phyloP scores from a whole-genome alignment of 2,113 vertebrate genomes.

The Erinaceus europaeus region DNA sequence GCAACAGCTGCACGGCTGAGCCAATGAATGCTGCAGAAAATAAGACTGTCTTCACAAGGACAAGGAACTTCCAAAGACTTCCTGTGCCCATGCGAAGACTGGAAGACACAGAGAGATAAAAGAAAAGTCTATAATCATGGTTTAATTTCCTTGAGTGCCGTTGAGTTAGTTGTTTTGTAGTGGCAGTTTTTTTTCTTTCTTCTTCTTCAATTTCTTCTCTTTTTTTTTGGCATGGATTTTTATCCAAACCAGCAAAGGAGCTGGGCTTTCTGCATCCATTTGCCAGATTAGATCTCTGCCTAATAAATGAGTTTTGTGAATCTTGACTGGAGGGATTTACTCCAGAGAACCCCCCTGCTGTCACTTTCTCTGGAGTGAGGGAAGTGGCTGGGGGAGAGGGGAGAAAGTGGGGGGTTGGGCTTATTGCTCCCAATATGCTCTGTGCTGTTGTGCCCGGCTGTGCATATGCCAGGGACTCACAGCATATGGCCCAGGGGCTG shows the following conservation, averaged over 20 bases:
- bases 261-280: slow-evolving; percentile 14
- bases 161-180: slow-evolving; percentile 20
- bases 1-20: accelerated
- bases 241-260: slow-evolving; percentile 46
- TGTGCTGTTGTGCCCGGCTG: slow-evolving; percentile 66
- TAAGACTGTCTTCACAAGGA: not conserved
- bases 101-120: slow-evolving; percentile 16
- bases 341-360: slow-evolving; percentile 71
- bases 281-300: slow-evolving; percentile 53
- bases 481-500: slow-evolving; percentile 81
- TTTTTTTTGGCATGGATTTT: slow-evolving; percentile 64
- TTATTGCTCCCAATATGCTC: slow-evolving; percentile 80
- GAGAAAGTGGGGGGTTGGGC: not conserved
- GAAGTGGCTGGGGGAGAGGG: slow-evolving; percentile 32
- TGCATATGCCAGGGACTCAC: slow-evolving; percentile 76
- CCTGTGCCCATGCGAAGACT: slow-evolving; percentile 10
- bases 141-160: slow-evolving; percentile 47
- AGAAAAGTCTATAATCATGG: slow-evolving; percentile 40
- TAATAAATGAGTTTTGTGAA: slow-evolving; percentile 66
- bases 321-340: slow-evolving; percentile 60
- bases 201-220: slow-evolving; percentile 34
- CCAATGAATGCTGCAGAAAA: not conserved
- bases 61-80: not conserved
- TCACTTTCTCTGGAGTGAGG: slow-evolving; percentile 58
- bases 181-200: not conserved